Evolutionary conservation across 2,797 vertebrate genomes (phyloP), one percentile per base, ranked within the genome.

Genomic region (Poeciliopsis gracilis): DNA sequence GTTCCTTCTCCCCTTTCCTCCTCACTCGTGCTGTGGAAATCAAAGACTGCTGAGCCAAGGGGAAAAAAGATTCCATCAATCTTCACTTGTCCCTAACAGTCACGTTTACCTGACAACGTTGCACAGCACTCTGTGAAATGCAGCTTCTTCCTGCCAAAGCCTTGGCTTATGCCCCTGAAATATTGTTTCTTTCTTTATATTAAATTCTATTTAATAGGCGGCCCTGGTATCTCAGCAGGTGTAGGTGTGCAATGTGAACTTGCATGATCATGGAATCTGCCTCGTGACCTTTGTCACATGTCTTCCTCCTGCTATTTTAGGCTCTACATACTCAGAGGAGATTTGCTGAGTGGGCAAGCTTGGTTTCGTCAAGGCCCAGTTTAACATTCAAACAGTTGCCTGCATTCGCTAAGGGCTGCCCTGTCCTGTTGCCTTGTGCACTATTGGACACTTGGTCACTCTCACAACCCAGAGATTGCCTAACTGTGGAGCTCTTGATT

Each of bases 31-130:
- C 88, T 81, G 90, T 89, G 81, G 88, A 93, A 93, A 93, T 94
- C 92, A 94, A 92, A 93, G 93, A 94, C 86, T 94, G 94, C 94
- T 95, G 94, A 95, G 94, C 92, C 93, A 94, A 86, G 92, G 82
- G 90, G 85, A 94, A 93, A 92, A 90, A 88, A 90, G 89, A 92
- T 87, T 77, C 91, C 92, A 95, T 95, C 94, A 93, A 95, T 94
- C 94, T 94, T 84, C 36, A 45, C 91, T 86, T 91, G 92, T 95
- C 93, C 88, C 92, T 86, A 88, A 90, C 87, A 89, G 93, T 95
- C 92, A 93, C 92, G 90, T 94, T 93, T 89, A 93, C 93, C 94
- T 94, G 92, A 93, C 92, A 91, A 89, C 94, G 90, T 94, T 90
- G 89, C 92, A 90, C 90, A 81, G 91, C 90, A 85, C 91, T 91